Percentiles rank a stretch among this genome's conserved stretches.
Evolutionary conservation across 2,113 vertebrate genomes (phyloP).

Genomic region (Myotis lucifugus): DNA sequence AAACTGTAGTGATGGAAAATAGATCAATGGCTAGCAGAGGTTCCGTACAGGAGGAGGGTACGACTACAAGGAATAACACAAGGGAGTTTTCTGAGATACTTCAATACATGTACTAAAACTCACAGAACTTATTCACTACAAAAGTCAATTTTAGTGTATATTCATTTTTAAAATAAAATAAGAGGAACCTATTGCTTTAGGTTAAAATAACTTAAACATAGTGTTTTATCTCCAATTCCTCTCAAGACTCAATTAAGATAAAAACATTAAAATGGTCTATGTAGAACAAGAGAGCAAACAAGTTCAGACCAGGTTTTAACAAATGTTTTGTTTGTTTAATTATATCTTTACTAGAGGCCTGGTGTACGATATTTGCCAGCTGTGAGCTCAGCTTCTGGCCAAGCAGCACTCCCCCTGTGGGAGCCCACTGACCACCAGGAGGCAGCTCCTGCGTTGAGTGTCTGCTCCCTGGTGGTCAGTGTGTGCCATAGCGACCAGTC

Average conservation of each 20-base stretch:
- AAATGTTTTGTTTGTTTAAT: not conserved
- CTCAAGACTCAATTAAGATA: not conserved
- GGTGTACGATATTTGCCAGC: too few relatives aligned
- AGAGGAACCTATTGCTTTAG: not conserved
- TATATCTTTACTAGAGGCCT: too few relatives aligned
- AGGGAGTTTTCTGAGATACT: not conserved
- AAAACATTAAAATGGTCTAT: not conserved
- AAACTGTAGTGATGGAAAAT: not conserved
- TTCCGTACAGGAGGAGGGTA: not conserved
- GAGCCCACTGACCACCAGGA: too few relatives aligned
- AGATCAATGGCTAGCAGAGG: not conserved
- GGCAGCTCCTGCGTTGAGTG: too few relatives aligned
- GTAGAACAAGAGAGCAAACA: not conserved
- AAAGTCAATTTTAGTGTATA: not conserved
- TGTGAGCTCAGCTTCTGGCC: too few relatives aligned
- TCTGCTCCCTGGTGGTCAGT: too few relatives aligned
- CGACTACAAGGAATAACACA: not conserved
- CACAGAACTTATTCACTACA: not conserved
- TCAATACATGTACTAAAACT: not conserved
- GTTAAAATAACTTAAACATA: not conserved
- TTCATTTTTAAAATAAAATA: conserved; percentile 6
- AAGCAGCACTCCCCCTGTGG: too few relatives aligned
- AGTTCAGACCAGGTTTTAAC: conserved; percentile 14
- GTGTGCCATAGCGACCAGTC: too few relatives aligned
- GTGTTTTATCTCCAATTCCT: not conserved